phyloP scores from a whole-genome alignment of 2,797 vertebrate genomes.

The Characodon lateralis region DNA sequence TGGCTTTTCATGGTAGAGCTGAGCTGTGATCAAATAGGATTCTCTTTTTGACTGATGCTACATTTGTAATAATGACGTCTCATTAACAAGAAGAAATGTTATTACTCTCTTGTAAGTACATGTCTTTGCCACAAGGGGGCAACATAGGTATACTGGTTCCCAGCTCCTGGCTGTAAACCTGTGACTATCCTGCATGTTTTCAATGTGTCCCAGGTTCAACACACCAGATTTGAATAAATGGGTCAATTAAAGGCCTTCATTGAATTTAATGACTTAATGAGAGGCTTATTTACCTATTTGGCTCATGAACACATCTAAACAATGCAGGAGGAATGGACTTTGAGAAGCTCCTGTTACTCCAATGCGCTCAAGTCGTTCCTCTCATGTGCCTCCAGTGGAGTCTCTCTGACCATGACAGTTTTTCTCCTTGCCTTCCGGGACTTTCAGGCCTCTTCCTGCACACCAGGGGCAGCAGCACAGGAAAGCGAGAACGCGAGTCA shows the following conservation, averaged over 20 bases:
- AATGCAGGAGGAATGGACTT: too few species aligned
- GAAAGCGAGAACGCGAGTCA: conserved; percentile 78
- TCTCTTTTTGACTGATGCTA: background rate
- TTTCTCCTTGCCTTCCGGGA: background rate
- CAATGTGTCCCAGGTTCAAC: background rate
- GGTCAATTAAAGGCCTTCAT: background rate
- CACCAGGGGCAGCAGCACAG: conserved; percentile 62
- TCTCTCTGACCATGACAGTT: background rate
- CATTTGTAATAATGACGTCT: background rate
- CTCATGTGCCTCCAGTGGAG: background rate
- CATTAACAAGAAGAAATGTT: background rate
- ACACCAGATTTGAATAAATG: background rate
- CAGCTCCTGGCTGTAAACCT: background rate
- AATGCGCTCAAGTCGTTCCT: background rate
- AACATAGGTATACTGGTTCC: background rate
- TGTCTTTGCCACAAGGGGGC: background rate
- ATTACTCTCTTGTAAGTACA: background rate
- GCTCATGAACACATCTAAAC: background rate
- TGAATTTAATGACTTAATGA: background rate
- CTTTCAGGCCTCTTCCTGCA: conserved; percentile 64
- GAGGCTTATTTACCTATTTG: background rate
- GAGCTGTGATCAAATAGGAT: too few species aligned
- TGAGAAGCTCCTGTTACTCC: background rate
- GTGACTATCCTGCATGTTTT: background rate
- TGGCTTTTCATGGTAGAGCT: background rate